Evolutionary conservation across 1,140 invertebrate species (phyloP), one percentile per base, ranked within the genome.

Genomic region (Ceratosolen fusciceps): DNA sequence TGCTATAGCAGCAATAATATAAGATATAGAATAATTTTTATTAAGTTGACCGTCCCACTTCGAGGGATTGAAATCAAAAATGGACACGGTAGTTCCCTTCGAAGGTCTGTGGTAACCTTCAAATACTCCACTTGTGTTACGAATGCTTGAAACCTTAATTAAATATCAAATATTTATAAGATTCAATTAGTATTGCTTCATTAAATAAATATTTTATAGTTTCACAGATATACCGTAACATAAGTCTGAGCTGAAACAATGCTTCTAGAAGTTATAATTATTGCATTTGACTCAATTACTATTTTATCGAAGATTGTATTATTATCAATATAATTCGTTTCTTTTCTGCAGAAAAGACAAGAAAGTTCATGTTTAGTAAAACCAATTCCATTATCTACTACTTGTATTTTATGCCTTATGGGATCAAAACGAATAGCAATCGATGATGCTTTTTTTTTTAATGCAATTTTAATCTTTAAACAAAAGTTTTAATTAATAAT

Each of bases 371-470:
- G 4, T 70, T 81, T 80, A 0, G 75, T 26, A 70, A 88, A 85
- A 1, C 88, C 88, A 56, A 80, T 71, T 14, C 88, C 87, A 77
- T 88, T 88, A 65, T 90, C 88, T 56, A 89, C 81, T 5, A 90
- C 79, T 82, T 87, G 86, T 76, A 90, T 83, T 80, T 81, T 82
- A 60, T 74, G 65, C 62, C 83, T 62, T 10, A 65, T 79, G 1
- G 37, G 19, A 54, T 86, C 37, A 74, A 87, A 83, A 43, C 86
- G 83, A 67, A 90, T 78, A 4, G 85, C 87, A 24, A 90, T 85
- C 9, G 83, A 77, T 9, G 83, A 74, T 7, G 87, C 80, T 29
- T 81, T 74, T 24, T 77, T 82, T n/a, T 77, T 72, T 49, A 89
- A 73, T 19, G 88, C 84, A 84, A 86, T 85, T 16, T 82, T 52